Conservation (phyloP, 2,113 vertebrate genomes). For the Ceratotherium simum region DNA sequence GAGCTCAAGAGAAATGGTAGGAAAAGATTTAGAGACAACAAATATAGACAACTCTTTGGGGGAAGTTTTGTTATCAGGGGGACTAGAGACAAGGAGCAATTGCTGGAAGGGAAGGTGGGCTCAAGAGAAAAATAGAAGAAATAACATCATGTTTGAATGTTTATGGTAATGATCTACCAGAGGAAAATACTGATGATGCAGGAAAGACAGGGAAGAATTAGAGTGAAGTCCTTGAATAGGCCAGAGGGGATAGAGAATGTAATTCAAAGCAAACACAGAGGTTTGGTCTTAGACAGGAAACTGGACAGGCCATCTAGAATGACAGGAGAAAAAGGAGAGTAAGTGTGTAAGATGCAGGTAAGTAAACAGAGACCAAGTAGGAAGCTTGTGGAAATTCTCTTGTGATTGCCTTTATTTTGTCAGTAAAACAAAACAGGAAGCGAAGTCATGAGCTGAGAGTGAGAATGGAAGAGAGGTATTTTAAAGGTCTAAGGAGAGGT, state of each 20-base stretch:
- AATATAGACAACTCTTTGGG: background rate
- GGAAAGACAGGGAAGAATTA: background rate
- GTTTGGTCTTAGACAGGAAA: background rate
- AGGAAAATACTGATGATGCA: background rate
- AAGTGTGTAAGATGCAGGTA: background rate
- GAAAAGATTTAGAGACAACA: background rate
- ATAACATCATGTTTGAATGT: background rate
- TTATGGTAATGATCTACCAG: background rate
- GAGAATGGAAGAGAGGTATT: background rate
- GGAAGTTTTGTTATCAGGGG: background rate
- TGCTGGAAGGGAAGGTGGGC: background rate
- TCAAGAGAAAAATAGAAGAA: constrained; percentile 12
- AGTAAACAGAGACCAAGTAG: background rate
- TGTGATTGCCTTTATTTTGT: background rate
- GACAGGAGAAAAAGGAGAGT: background rate
- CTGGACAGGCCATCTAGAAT: background rate
- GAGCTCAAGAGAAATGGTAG: background rate
- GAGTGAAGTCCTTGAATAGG: background rate
- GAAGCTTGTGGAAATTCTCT: background rate
- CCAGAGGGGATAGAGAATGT: background rate
- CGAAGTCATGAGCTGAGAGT: background rate
- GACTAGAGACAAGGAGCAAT: background rate
- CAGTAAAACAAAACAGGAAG: constrained; percentile 25
- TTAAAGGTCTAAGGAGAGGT: background rate
- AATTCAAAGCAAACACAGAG: background rate